These are phyloP conservation scores for Xanthia togata DNA, from an alignment of 2,888 invertebrate species.

Conservation along the genomic window DNA sequence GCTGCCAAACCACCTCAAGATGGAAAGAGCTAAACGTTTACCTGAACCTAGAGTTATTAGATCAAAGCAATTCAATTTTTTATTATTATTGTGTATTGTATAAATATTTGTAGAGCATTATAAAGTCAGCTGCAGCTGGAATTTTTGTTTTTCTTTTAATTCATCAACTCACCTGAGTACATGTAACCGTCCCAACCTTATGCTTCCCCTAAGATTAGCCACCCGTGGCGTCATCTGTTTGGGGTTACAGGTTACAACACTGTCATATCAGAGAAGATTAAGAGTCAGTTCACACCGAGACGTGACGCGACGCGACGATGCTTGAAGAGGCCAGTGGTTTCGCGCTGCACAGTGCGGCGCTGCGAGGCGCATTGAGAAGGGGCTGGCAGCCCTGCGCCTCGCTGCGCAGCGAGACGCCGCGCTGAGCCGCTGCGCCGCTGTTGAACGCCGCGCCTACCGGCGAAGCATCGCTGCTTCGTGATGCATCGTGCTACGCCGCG, in stretches of 20 bases:
- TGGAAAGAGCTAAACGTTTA: constrained; percentile 58
- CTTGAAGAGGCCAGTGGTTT: too few species aligned
- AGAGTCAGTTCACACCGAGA: too few species aligned
- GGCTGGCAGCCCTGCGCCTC: too few species aligned
- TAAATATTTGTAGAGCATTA: constrained; percentile 68
- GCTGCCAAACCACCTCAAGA: constrained; percentile 69
- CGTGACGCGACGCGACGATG: too few species aligned
- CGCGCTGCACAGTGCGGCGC: too few species aligned
- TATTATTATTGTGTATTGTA: constrained; percentile 37
- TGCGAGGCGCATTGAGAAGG: too few species aligned
- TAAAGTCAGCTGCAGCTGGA: constrained; percentile 73
- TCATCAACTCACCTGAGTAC: background rate
- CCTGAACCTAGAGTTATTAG: constrained; percentile 26
- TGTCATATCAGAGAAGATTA: background rate
- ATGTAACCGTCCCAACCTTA: background rate
- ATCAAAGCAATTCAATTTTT: constrained; percentile 36
- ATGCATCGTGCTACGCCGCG: too few species aligned
- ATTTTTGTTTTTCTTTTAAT: constrained; percentile 10
- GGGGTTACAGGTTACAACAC: too few species aligned
- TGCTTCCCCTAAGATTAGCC: background rate
- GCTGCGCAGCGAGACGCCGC: too few species aligned
- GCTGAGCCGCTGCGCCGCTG: too few species aligned
- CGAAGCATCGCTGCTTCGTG: too few species aligned
- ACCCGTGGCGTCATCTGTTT: background rate
- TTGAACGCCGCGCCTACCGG: too few species aligned